phyloP scores from a whole-genome alignment of 2,888 invertebrate genomes.

The Ennomos quercinarius region DNA sequence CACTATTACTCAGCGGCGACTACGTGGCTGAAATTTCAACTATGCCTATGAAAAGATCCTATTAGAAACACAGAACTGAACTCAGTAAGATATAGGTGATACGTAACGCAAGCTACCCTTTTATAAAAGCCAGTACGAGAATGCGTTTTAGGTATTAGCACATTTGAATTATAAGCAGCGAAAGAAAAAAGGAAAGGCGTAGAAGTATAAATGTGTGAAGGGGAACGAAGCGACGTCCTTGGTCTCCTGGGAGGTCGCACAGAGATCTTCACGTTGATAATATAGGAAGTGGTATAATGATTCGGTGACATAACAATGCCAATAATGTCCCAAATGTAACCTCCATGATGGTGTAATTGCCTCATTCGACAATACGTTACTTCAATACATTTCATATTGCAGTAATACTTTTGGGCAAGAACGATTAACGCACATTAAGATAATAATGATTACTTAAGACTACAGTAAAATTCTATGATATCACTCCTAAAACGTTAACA shows the following conservation, averaged over 20 bases:
- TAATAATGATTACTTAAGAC: no score
- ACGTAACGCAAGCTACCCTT: background rate
- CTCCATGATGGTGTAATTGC: conserved; percentile 31
- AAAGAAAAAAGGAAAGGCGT: conserved; percentile 14
- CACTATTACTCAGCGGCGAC: no score
- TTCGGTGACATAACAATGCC: conserved; percentile 37
- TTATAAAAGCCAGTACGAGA: background rate
- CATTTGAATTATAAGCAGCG: conserved; percentile 20
- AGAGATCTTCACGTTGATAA: conserved; percentile 39
- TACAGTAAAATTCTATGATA: no score
- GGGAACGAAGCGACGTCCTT: conserved; percentile 41
- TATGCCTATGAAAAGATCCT: no score
- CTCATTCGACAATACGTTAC: conserved; percentile 13
- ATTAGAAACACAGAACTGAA: no score
- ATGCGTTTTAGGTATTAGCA: conserved; percentile 4
- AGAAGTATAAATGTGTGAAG: conserved; percentile 15
- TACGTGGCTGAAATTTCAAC: background rate
- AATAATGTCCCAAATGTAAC: conserved; percentile 35
- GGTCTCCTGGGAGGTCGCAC: conserved; percentile 36
- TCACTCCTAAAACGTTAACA: no score
- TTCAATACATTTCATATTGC: background rate
- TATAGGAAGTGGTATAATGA: conserved; percentile 35
- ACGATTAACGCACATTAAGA: no score
- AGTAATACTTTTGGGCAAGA: no score
- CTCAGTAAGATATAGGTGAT: no score